Conservation (phyloP, 2,113 vertebrate genomes). For the Actenoides lindsayi region DNA sequence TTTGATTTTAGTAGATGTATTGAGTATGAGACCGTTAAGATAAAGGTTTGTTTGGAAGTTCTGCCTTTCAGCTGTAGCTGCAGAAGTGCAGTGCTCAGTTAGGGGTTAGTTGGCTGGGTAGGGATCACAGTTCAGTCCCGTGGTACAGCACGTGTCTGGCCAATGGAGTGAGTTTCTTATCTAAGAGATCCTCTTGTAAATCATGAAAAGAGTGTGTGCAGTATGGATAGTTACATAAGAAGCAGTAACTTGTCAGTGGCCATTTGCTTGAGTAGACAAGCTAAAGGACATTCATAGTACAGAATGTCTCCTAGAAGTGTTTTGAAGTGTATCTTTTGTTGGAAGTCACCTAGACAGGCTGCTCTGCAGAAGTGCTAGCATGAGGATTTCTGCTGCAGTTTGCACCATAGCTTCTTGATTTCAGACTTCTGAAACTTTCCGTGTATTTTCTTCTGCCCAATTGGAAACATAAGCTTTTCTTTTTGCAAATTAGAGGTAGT, state of each 20-base stretch:
- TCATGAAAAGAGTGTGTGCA: background rate
- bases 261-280: background rate
- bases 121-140: slow-evolving; percentile 70
- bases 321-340: background rate
- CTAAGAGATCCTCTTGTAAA: background rate
- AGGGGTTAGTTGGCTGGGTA: slow-evolving; percentile 13
- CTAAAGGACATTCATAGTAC: background rate
- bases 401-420: background rate
- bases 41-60: slow-evolving; percentile 13
- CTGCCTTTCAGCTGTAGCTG: slow-evolving; percentile 20
- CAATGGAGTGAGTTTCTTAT: background rate
- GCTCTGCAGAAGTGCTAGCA: rapidly evolving
- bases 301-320: background rate
- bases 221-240: background rate
- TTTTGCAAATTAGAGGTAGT: background rate
- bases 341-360: background rate
- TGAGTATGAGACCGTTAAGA: background rate
- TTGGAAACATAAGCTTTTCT: background rate
- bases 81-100: background rate
- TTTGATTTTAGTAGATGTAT: background rate
- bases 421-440: background rate
- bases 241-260: background rate
- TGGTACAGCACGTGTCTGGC: slow-evolving; percentile 61
- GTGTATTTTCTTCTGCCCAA: background rate
- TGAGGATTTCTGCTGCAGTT: background rate